Percentiles rank a stretch among this genome's conserved stretches.
Evolutionary conservation across 2,888 invertebrate genomes (phyloP).

Genomic region (Pinctada fucata): DNA sequence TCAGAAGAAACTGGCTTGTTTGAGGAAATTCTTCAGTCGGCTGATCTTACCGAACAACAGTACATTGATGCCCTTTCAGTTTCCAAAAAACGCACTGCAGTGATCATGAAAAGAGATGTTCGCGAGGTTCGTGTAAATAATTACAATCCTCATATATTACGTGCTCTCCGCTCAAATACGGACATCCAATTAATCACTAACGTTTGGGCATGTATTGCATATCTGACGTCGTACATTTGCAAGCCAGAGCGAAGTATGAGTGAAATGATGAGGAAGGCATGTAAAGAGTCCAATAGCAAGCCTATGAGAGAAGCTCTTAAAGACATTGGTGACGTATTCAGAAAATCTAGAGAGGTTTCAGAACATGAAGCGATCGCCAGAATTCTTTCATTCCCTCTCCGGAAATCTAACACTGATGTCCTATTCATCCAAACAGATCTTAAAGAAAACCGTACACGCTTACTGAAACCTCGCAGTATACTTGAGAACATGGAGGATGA

Average conservation of each 20-base stretch:
- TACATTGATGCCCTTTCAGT: background rate
- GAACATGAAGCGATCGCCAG: conserved; percentile 42
- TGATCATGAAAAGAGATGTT: conserved; percentile 9
- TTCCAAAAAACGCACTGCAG: background rate
- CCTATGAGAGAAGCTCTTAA: conserved; percentile 29
- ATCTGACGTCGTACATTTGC: conserved; percentile 45
- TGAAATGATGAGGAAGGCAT: conserved; percentile 43
- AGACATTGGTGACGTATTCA: conserved; percentile 31
- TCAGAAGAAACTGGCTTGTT: background rate
- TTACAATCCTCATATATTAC: conserved; percentile 17
- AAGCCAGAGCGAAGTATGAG: conserved; percentile 42
- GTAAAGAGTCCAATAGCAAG: conserved; percentile 42
- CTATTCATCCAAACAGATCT: conserved; percentile 38
- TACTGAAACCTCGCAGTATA: conserved; percentile 33
- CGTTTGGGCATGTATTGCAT: conserved; percentile 39
- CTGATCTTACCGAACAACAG: background rate
- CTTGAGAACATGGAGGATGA: conserved; percentile 39
- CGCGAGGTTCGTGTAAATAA: conserved; percentile 19
- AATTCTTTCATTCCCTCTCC: conserved; percentile 37
- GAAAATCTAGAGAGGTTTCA: conserved; percentile 42
- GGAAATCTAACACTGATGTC: conserved; percentile 36
- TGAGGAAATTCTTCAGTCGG: background rate
- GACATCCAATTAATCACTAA: conserved; percentile 32
- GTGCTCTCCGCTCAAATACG: conserved; percentile 22
- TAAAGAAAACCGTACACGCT: conserved; percentile 35